Base-by-base conservation (phyloP, 2,888 invertebrate species). In the Neoaliturus tenellus region DNA sequence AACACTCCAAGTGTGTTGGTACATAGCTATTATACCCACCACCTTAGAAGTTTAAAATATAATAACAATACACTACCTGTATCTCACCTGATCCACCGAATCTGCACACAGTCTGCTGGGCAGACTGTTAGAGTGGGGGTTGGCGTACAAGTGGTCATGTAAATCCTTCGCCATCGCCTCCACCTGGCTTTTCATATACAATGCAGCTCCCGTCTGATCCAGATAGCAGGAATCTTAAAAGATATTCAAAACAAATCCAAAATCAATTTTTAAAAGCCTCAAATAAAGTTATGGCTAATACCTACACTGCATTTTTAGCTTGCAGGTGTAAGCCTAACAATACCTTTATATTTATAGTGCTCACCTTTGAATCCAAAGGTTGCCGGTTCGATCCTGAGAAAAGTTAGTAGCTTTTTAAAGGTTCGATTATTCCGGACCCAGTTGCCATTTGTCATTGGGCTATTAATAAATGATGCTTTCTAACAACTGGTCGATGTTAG, bases 141-240 rank as follows among this genome's bases (percentile, higher is more conserved):
- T 99, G 88, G 96, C 96, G 89, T 96, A 97, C 3, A 97, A 90
- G 90, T 95, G 95, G n/a, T 90, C 91, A 62, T 93, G 90, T 35
- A 98, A 91, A 89, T 97, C 95, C 75, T 93, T 90, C 83, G 93
- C 91, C 17, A 95, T 91, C 51, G 92, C 91, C 85, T 93, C 91
- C 33, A 98, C 92, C 91, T 98, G 96, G 87, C 92, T 92, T 89
- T 95, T 93, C 5, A 97, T 94, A 89, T 97, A 98, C 78, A 98
- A 90, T 8, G 96, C 95, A 14, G 98, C 93, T 10, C 98, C 98
- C 51, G 96, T 96, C 93, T 98, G 97, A 90, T 98, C 98, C 89
- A 98, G 92, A 90, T 98, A 98, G 88, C 93, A 94, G 88, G 93
- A 93, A 85, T 92, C 96, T 95, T 85, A 44, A 84, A 87, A 78